Base-by-base conservation (phyloP, 2,113 vertebrate genomes). In the Engraulis encrasicolus region DNA sequence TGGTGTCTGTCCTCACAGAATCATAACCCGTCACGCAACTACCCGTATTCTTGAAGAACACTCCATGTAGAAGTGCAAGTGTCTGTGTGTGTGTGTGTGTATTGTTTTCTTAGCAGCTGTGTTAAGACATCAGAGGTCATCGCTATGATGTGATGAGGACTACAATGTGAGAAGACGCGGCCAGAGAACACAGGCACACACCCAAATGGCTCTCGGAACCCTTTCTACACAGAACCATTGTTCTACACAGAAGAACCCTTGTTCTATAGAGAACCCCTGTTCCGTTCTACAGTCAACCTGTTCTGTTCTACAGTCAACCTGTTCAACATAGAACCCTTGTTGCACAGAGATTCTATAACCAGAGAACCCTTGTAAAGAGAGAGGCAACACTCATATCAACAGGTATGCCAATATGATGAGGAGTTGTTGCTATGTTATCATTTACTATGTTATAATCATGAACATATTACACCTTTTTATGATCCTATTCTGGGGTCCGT, bases 21-120 rank as follows among this genome's bases (percentile, higher is more conserved):
- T 66, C 12, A 66, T 31, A 27, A 66, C n/a, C 1, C 23, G 23
- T n/a, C 23, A 17, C 52, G 38, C 95, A 94, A 96, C 95, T 96
- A 96, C 95, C 96, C 95, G 95, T 96, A 96, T 95, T 95, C 95
- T 96, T 96, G 95, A 31, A 23, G 58, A 66, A 66, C 31, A 23
- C n/a, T 66, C 58, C 58, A 66, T 66, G 15, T 66, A 23, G 94
- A 95, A 48, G 40, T n/a, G 36, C 1, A 45, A 45, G n/a, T n/a
- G n/a, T n/a, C 40, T 9, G 78, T 81, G 66, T 84, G 38, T 81
- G 17, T 78, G 36, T 66, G 54, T 66, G 58, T 66, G 58, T 66
- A 23, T 58, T 66, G 23, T 66, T 27, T n/a, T 23, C 23, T 9
- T 66, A 66, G 58, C 58, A 66, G 58, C 58, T 23, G 12, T 66